phyloP scores from a whole-genome alignment of 2,797 vertebrate species.

The Cygnus olor region DNA sequence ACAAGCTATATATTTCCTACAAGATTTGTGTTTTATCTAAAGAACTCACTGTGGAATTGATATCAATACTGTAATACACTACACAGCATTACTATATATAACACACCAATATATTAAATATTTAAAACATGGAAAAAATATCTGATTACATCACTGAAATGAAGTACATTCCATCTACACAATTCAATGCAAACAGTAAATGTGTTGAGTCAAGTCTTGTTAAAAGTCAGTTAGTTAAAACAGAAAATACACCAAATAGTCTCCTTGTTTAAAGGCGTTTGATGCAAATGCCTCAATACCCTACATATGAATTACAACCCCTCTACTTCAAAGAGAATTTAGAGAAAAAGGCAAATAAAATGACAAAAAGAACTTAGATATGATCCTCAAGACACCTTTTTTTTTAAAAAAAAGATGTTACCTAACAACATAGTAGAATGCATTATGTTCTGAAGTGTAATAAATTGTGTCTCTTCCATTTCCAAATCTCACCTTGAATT shows the following conservation, averaged over 20 bases:
- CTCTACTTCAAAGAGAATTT: background rate
- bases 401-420: background rate
- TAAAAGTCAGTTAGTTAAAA: background rate
- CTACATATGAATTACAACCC: background rate
- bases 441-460: background rate
- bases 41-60: background rate
- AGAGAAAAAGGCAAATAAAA: background rate
- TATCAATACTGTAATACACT: background rate
- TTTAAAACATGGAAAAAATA: background rate
- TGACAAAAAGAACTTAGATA: background rate
- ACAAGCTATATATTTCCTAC: background rate
- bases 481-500: constrained; percentile 87
- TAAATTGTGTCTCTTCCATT: background rate
- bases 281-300: background rate
- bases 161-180: background rate
- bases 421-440: background rate
- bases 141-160: background rate
- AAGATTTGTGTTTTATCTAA: background rate
- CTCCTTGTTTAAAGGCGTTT: background rate
- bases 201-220: background rate
- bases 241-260: background rate
- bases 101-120: background rate
- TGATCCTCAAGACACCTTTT: background rate
- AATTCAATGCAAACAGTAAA: background rate
- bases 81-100: background rate